These are phyloP conservation scores for Oceanodroma tethys DNA, from an alignment of 2,113 vertebrate genomes.

Conservation along the genomic window DNA sequence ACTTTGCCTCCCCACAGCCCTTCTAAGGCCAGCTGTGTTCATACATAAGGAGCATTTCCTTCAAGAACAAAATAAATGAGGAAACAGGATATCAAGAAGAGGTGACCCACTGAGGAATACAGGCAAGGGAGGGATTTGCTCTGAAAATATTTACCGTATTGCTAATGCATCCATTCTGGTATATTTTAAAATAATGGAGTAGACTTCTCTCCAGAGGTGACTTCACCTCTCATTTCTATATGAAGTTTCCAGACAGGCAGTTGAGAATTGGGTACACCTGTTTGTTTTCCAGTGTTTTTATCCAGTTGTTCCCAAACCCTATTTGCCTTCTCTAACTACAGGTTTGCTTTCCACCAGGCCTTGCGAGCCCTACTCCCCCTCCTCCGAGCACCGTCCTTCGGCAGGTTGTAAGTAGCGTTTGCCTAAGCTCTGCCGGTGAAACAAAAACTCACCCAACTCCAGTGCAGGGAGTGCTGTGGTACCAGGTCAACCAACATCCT, in stretches of 20 bases:
- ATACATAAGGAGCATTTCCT: not conserved
- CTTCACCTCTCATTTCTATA: not conserved
- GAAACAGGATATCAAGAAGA: not conserved
- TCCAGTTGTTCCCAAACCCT: not conserved
- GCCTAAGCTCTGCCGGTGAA: not conserved
- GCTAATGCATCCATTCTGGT: not conserved
- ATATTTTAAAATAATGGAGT: not conserved
- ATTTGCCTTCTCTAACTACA: not conserved
- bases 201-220: not conserved
- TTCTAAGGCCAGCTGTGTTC: slow-evolving; percentile 27
- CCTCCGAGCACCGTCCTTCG: accelerated
- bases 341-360: not conserved
- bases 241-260: not conserved
- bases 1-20: not conserved
- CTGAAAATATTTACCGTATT: not conserved
- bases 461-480: not conserved
- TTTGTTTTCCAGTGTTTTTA: not conserved
- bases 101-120: slow-evolving; percentile 1
- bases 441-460: not conserved
- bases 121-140: not conserved
- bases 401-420: not conserved
- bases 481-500: not conserved
- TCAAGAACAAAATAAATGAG: not conserved
- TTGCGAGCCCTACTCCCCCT: not conserved
- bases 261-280: not conserved